Percentiles rank a stretch among this genome's conserved stretches.
Conservation (phyloP, 2,797 vertebrate species). For the Sternotherus odoratus region DNA sequence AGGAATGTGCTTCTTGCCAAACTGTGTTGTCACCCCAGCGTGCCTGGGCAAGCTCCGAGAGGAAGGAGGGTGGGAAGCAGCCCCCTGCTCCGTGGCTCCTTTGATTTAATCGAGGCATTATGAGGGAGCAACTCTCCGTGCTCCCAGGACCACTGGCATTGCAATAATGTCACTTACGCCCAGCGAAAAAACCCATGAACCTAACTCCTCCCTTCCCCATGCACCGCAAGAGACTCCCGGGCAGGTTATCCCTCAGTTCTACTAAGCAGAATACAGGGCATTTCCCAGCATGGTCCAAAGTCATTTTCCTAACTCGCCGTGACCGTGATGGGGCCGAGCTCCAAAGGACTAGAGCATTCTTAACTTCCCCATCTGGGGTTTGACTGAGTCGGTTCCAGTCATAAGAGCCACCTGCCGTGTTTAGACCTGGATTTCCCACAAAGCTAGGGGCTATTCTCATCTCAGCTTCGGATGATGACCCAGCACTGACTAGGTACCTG, state of each 20-base stretch:
- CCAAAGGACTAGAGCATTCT: neutral
- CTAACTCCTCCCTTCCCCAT: neutral
- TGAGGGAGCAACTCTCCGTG: neutral
- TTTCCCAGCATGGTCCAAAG: neutral
- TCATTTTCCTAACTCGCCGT: neutral
- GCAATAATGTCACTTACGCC: neutral
- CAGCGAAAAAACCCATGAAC: neutral
- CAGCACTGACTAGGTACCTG: neutral
- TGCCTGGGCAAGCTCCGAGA: neutral
- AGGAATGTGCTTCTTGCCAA: neutral
- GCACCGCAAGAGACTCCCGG: neutral
- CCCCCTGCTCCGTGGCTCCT: neutral
- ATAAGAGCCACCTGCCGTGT: neutral
- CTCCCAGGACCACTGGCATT: neutral
- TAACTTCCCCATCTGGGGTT: neutral
- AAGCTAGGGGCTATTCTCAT: neutral
- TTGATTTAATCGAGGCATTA: neutral
- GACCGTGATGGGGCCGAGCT: neutral
- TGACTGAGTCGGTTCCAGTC: neutral
- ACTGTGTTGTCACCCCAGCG: rapidly evolving
- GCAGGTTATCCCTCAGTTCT: neutral
- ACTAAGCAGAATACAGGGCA: neutral
- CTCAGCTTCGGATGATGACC: neutral
- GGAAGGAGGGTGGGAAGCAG: neutral
- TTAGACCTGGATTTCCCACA: neutral